Base-by-base conservation (phyloP, 2,113 vertebrate genomes). In the Aramus guarauna region DNA sequence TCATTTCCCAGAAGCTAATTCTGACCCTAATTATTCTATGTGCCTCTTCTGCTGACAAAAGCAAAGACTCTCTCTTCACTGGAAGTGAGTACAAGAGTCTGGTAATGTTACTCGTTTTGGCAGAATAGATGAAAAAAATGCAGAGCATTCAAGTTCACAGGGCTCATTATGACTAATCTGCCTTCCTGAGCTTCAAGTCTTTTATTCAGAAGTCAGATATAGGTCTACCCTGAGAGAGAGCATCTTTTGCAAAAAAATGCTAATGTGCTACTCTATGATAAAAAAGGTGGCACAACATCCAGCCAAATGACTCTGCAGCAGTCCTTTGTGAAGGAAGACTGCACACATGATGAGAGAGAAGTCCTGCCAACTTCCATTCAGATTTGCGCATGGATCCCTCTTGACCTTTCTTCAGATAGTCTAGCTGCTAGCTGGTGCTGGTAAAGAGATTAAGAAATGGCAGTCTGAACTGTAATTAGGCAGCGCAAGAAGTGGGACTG, bases 141-240 rank as follows among this genome's bases (percentile, higher is more conserved):
- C 67, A 68, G 81, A 86, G 62, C 63, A 27, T 37, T 56, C 11
- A 32, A 69, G 95, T 85, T 94, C 88, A 87, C 63, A 32, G 64
- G 53, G 59, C 48, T 68, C 66, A 1, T 67, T 14, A 16, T 84
- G 94, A 81, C 45, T 89, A 71, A 93, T 58, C 34, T 79, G 48
- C 77, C 63, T 53, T 45, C 52, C 63, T 41, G 79, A 88, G 87
- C 69, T 68, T 80, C 37, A 32, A 45, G 36, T 32, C 80, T 56
- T 76, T 58, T 37, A 32, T 39, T 73, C 81, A 72, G 67, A 45
- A 95, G 82, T 32, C 90, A 74, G 45, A 58, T 20, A 5, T 1
- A 60, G 52, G 48, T 71, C 72, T 84, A 34, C 50, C 52, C 39
- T 41, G 75, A 30, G 22, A 47, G 39, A n/a, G 27, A 67, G 21